Evolutionary conservation across 2,113 vertebrate genomes (phyloP).

Genomic region (Hypomesus transpacificus): DNA sequence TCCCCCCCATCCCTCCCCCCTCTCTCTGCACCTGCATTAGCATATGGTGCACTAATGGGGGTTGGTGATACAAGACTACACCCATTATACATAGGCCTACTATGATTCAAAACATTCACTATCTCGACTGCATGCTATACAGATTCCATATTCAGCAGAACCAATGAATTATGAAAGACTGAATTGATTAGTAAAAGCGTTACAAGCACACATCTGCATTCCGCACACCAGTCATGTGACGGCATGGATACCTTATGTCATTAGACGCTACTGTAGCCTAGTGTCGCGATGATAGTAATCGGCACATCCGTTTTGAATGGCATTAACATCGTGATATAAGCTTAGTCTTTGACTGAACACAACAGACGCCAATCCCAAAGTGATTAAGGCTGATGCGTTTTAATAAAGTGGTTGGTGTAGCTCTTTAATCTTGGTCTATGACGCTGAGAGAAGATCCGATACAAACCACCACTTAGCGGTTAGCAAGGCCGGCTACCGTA

Average conservation of each 20-base stretch:
- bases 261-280: neutral
- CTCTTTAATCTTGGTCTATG: constrained; percentile 34
- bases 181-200: constrained; percentile 43
- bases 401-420: constrained; percentile 9
- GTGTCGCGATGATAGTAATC: neutral
- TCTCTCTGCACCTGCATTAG: constrained; percentile 9
- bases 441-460: neutral
- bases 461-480: neutral
- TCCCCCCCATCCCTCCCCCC: constrained; percentile 25
- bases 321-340: neutral
- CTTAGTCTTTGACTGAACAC: neutral
- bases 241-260: constrained; percentile 16
- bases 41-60: constrained; percentile 16
- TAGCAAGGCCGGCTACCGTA: neutral
- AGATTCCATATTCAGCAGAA: constrained; percentile 9
- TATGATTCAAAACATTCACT: constrained; percentile 22
- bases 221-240: constrained; percentile 25
- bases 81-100: constrained; percentile 21
- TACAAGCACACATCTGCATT: neutral
- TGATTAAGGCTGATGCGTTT: neutral
- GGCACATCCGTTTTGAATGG: constrained; percentile 1
- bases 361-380: neutral
- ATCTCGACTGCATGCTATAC: neutral
- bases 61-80: neutral
- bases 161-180: constrained; percentile 17